A percentile compares a stretch with the other conserved stretches of the same genome.
Conservation (phyloP, 2,888 invertebrate genomes). For the Hyles lineata region DNA sequence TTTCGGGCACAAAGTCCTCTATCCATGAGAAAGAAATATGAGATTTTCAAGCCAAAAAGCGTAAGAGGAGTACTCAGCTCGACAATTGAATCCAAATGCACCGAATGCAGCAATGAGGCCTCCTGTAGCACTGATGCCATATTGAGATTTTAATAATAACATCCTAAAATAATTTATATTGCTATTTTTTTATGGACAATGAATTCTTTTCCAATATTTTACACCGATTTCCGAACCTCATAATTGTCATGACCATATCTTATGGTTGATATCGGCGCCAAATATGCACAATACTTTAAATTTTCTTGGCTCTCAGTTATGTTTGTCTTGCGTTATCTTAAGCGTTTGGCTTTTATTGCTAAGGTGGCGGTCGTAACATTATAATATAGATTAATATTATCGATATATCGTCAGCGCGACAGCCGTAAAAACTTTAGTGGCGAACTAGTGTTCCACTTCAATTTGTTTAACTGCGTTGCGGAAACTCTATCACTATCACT, state of each 20-base stretch:
- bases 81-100: too few species aligned
- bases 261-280: slow-evolving; percentile 20
- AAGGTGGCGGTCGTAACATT: not conserved
- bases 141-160: too few species aligned
- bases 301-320: slow-evolving; percentile 30
- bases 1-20: too few species aligned
- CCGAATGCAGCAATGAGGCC: too few species aligned
- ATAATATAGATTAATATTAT: not conserved
- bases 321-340: slow-evolving; percentile 16
- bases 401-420: not conserved
- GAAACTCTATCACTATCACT: too few species aligned
- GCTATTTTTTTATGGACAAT: too few species aligned
- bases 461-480: not conserved
- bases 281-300: slow-evolving; percentile 31
- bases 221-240: slow-evolving; percentile 18
- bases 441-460: not conserved
- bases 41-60: too few species aligned
- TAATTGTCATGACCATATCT: slow-evolving; percentile 25
- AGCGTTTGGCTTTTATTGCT: slow-evolving; percentile 5
- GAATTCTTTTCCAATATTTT: not conserved
- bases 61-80: too few species aligned
- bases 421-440: not conserved
- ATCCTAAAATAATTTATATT: too few species aligned
- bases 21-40: too few species aligned
- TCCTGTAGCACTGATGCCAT: too few species aligned